A percentile compares a stretch with the other conserved stretches of the same genome.
Conservation (phyloP, 2,888 invertebrate species). For the Empis stercorea region DNA sequence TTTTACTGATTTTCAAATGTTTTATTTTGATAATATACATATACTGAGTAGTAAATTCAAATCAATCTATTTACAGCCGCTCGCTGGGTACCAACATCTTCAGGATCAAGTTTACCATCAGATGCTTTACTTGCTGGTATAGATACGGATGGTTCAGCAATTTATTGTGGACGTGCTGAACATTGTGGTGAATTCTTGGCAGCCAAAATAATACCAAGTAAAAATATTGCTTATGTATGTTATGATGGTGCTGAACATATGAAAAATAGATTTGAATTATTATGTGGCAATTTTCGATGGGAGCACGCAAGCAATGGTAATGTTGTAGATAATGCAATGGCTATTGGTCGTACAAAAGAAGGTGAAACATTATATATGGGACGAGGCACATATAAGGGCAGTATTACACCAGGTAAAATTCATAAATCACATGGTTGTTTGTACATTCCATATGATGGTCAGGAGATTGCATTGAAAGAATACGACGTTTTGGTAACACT, state of each 20-base stretch:
- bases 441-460: constrained; percentile 39
- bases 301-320: constrained; percentile 45
- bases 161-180: constrained; percentile 59
- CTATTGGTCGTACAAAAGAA: constrained; percentile 36
- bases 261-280: constrained; percentile 51
- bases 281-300: constrained; percentile 51
- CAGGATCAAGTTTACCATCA: constrained; percentile 18
- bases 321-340: constrained; percentile 37
- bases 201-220: constrained; percentile 47
- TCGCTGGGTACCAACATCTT: constrained; percentile 24
- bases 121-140: constrained; percentile 47
- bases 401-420: constrained; percentile 46
- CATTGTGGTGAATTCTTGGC: constrained; percentile 50
- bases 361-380: constrained; percentile 46
- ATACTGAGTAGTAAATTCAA: too few relatives aligned
- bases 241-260: constrained; percentile 49
- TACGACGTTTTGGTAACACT: constrained; percentile 29
- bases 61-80: background rate
- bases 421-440: constrained; percentile 42
- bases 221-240: constrained; percentile 49
- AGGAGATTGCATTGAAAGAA: constrained; percentile 26
- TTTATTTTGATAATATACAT: too few relatives aligned
- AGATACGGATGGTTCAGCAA: constrained; percentile 55
- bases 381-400: constrained; percentile 41
- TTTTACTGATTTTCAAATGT: too few relatives aligned